phyloP scores from a whole-genome alignment of 1,140 invertebrate species.

The Drosophila parabipectinata region DNA sequence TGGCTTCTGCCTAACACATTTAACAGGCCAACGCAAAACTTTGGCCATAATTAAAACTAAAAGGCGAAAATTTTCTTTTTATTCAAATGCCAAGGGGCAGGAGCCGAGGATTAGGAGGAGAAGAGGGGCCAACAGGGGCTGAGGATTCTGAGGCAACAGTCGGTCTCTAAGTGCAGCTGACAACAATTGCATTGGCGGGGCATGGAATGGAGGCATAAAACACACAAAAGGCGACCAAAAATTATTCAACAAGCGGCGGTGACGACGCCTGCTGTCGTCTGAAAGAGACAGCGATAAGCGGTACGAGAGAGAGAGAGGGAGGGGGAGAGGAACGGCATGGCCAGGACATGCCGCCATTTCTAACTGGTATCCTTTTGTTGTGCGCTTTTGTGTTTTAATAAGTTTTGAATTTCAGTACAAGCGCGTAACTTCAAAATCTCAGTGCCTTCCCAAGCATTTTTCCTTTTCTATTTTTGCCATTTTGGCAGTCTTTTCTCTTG shows the following conservation, averaged over 20 bases:
- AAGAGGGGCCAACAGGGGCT: background rate
- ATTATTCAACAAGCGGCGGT: slow-evolving; percentile 66
- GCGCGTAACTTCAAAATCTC: slow-evolving; percentile 58
- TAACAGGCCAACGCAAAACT: slow-evolving; percentile 65
- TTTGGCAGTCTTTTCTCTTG: slow-evolving; percentile 35
- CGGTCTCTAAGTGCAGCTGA: slow-evolving; percentile 73
- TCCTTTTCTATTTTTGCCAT: slow-evolving; percentile 7
- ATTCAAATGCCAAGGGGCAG: slow-evolving; percentile 34
- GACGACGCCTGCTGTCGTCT: slow-evolving; percentile 50
- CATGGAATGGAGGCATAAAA: slow-evolving; percentile 38
- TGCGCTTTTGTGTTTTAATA: slow-evolving; percentile 72
- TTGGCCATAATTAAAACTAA: slow-evolving; percentile 74
- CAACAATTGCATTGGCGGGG: slow-evolving; percentile 65
- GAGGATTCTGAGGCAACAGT: slow-evolving; percentile 39
- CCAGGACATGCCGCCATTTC: slow-evolving; percentile 58
- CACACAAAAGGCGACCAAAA: slow-evolving; percentile 69
- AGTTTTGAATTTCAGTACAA: slow-evolving; percentile 71
- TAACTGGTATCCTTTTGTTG: slow-evolving; percentile 49
- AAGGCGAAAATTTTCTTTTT: slow-evolving; percentile 69
- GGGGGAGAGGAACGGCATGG: slow-evolving; percentile 24
- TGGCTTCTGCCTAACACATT: slow-evolving; percentile 63
- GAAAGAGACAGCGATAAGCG: slow-evolving; percentile 19
- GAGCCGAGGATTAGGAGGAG: background rate
- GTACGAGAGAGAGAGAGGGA: background rate
- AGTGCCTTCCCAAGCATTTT: slow-evolving; percentile 7